Percentiles rank a stretch among this genome's conserved stretches.
phyloP scores from a whole-genome alignment of 2,113 vertebrate genomes.

The Menidia beryllina region DNA sequence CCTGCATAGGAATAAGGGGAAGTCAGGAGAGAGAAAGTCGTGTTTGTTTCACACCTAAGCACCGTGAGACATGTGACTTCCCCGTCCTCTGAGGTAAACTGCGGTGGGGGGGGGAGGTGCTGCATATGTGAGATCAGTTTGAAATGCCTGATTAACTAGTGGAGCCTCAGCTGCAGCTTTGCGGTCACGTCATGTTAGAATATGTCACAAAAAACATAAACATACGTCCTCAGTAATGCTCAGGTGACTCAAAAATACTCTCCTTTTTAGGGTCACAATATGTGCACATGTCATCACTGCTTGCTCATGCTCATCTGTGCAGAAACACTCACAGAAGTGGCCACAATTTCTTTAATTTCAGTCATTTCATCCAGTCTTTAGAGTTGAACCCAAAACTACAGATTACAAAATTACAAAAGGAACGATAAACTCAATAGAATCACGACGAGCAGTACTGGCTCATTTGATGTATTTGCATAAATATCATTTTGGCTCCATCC shows the following conservation, averaged over 20 bases:
- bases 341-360: no score
- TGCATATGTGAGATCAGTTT: neutral
- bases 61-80: neutral
- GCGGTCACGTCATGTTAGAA: neutral
- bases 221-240: neutral
- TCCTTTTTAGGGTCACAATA: neutral
- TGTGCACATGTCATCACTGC: neutral
- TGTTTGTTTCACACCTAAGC: no score
- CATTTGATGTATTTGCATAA: neutral
- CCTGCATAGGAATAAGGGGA: no score
- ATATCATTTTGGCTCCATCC: neutral
- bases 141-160: neutral
- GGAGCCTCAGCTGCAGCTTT: neutral
- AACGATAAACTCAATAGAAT: neutral
- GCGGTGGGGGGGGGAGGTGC: no score
- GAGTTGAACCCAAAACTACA: neutral
- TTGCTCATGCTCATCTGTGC: neutral
- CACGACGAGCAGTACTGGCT: neutral
- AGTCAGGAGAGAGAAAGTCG: no score
- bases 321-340: neutral
- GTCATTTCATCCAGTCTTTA: neutral
- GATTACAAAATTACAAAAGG: no score
- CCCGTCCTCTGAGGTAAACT: neutral
- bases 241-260: neutral
- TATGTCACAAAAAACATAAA: no score